Conservation (phyloP, 1,140 invertebrate genomes). For the Bombus consobrinus region DNA sequence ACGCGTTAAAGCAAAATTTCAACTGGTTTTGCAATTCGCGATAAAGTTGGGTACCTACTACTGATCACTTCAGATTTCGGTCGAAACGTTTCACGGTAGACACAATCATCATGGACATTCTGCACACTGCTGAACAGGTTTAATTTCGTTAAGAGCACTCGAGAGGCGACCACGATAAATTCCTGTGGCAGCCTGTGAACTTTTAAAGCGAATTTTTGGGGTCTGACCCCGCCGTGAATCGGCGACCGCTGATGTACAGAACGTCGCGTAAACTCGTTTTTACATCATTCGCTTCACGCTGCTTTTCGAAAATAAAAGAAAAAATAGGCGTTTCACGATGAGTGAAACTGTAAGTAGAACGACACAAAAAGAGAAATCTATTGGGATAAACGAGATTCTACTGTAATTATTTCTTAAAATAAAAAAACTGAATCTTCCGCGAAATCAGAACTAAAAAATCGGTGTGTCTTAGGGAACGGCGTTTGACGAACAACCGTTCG, state of each 20-base stretch:
- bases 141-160: slow-evolving; percentile 68
- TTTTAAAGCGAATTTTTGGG: slow-evolving; percentile 64
- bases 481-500: slow-evolving; percentile 10
- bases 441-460: background rate
- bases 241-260: slow-evolving; percentile 34
- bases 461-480: background rate
- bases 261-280: slow-evolving; percentile 21
- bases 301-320: background rate
- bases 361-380: background rate
- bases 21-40: background rate
- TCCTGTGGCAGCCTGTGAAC: slow-evolving; percentile 56
- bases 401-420: background rate
- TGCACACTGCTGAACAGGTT: slow-evolving; percentile 51
- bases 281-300: background rate
- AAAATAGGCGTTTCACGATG: background rate
- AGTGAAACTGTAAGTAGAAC: background rate
- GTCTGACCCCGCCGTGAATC: slow-evolving; percentile 48
- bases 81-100: slow-evolving; percentile 2
- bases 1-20: background rate
- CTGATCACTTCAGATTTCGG: slow-evolving; percentile 35
- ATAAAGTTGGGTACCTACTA: background rate
- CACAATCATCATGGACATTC: slow-evolving; percentile 6
- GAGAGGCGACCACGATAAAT: slow-evolving; percentile 57
- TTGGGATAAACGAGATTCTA: background rate
- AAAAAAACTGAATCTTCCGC: background rate